phyloP scores from a whole-genome alignment of 2,888 invertebrate genomes.

The Lingula anatina region DNA sequence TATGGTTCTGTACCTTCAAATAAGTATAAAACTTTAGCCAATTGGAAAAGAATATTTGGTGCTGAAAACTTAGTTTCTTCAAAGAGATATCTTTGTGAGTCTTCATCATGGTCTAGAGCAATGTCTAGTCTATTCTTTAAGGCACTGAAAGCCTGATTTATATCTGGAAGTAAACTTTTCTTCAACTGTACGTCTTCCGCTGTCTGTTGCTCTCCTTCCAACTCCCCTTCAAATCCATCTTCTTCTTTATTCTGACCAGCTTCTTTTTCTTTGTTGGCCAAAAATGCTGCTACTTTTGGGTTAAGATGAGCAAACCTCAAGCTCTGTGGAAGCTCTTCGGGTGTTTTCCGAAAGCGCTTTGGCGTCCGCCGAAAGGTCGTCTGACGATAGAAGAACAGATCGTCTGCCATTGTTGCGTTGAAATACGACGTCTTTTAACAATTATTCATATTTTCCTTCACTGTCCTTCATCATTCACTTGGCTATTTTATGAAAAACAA shows the following conservation, averaged over 20 bases:
- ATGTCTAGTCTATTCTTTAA: constrained; percentile 37
- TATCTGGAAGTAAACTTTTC: constrained; percentile 44
- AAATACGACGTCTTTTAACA: no score
- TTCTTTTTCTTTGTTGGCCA: constrained; percentile 35
- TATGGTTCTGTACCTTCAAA: constrained; percentile 28
- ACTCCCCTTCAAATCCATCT: constrained; percentile 24
- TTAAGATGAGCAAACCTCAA: constrained; percentile 43
- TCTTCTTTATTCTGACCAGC: constrained; percentile 22
- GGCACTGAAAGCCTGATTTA: constrained; percentile 37
- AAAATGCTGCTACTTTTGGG: constrained; percentile 40
- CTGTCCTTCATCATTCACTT: no score
- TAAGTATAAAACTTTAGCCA: constrained; percentile 33
- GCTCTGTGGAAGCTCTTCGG: constrained; percentile 45
- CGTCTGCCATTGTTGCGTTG: background rate
- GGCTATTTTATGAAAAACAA: no score
- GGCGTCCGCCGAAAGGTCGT: constrained; percentile 14
- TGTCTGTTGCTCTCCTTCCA: constrained; percentile 11
- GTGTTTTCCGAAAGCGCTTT: constrained; percentile 36
- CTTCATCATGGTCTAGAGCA: constrained; percentile 39
- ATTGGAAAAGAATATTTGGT: constrained; percentile 25
- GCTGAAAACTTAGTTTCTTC: constrained; percentile 33
- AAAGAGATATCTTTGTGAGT: constrained; percentile 39
- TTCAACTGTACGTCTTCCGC: no score
- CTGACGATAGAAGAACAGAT: constrained; percentile 25
- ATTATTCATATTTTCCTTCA: no score